A percentile compares a stretch with the other conserved stretches of the same genome.
Evolutionary conservation across 2,888 invertebrate genomes (phyloP).

Genomic region (Micoletzkya japonica): DNA sequence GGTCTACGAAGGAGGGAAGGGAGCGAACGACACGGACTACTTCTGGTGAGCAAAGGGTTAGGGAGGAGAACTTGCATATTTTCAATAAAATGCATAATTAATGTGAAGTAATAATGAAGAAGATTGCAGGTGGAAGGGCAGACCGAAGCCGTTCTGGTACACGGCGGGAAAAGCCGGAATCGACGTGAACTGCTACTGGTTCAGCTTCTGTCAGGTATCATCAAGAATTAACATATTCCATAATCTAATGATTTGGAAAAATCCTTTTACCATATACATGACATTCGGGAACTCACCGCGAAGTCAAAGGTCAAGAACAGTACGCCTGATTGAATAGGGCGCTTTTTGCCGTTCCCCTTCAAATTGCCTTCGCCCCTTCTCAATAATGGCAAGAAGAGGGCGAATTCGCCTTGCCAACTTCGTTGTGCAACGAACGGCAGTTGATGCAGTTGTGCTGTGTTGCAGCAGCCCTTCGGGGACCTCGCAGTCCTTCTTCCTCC

Average conservation of each 20-base stretch:
- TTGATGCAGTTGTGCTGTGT: background rate
- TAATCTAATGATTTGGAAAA: too few relatives aligned
- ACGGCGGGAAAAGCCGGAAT: conserved; percentile 59
- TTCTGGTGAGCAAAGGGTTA: conserved; percentile 17
- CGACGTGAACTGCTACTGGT: conserved; percentile 62
- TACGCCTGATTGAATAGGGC: too few relatives aligned
- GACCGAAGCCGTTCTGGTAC: conserved; percentile 62
- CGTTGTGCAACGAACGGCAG: background rate
- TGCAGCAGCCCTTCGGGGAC: conserved; percentile 56
- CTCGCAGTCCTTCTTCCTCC: conserved; percentile 60
- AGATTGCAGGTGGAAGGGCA: conserved; percentile 54
- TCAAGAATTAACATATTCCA: too few relatives aligned
- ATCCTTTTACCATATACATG: too few relatives aligned
- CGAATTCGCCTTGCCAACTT: background rate
- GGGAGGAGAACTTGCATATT: background rate
- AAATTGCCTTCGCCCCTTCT: background rate
- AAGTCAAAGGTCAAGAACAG: too few relatives aligned
- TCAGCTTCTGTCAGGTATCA: conserved; percentile 61
- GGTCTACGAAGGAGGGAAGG: conserved; percentile 53
- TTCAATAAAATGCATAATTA: background rate
- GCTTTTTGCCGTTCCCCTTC: background rate
- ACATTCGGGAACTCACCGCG: too few relatives aligned
- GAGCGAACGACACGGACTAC: conserved; percentile 21
- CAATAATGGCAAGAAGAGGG: too few relatives aligned
- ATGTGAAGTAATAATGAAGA: background rate